These are phyloP conservation scores for Epistrophella euchroma DNA, from an alignment of 2,888 invertebrate genomes.

Conservation along the genomic window DNA sequence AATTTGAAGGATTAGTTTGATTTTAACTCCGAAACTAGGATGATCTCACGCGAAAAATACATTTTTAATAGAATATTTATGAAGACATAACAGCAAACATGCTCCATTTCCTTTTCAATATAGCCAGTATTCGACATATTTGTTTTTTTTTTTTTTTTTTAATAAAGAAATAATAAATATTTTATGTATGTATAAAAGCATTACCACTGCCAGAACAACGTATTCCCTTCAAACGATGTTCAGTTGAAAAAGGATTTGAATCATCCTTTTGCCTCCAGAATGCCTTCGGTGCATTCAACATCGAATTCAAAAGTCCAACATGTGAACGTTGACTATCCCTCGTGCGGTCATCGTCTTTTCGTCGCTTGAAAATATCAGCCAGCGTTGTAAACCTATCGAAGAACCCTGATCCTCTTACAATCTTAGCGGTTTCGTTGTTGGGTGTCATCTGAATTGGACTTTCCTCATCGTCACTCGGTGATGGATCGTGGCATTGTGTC, in stretches of 20 bases:
- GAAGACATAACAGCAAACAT: background rate
- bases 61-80: too few species aligned
- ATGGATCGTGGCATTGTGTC: background rate
- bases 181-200: conserved; percentile 42
- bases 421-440: conserved; percentile 6
- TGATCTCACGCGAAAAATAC: too few species aligned
- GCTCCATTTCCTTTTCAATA: background rate
- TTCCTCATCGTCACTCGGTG: conserved; percentile 62
- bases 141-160: background rate
- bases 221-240: conserved; percentile 83
- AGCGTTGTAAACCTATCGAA: conserved; percentile 74
- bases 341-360: conserved; percentile 77
- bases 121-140: background rate
- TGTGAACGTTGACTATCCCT: conserved; percentile 82
- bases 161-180: conserved; percentile 14
- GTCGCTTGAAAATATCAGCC: conserved; percentile 79
- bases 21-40: too few species aligned
- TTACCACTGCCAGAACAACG: conserved; percentile 83
- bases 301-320: conserved; percentile 80
- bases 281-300: conserved; percentile 76
- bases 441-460: conserved; percentile 48
- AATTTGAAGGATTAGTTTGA: too few species aligned
- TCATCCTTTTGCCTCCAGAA: conserved; percentile 79
- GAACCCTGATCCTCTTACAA: conserved; percentile 49
- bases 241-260: conserved; percentile 78